Evolutionary conservation across 2,797 vertebrate genomes (phyloP).

Genomic region (Octomys mimax): DNA sequence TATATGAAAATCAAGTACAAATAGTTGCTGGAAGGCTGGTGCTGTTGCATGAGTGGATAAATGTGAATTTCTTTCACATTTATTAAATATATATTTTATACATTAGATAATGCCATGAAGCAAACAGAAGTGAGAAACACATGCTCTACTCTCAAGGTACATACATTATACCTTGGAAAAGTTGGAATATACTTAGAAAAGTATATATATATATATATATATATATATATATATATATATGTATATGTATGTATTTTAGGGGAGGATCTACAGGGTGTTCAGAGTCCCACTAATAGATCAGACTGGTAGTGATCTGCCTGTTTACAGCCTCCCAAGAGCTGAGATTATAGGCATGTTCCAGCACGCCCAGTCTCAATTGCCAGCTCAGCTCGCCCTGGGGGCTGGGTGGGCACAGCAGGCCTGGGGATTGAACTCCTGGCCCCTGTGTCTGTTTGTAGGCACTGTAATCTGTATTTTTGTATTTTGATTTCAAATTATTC

Average conservation of each 20-base stretch:
- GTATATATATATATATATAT: neutral
- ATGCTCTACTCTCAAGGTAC: constrained; percentile 45
- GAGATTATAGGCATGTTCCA: too few species aligned
- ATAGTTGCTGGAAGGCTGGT: constrained; percentile 17
- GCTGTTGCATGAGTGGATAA: constrained; percentile 9
- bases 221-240: too few species aligned
- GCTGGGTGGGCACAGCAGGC: too few species aligned
- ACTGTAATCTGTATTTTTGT: neutral
- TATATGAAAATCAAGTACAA: constrained; percentile 31
- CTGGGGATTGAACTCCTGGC: too few species aligned
- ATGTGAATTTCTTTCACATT: constrained; percentile 32
- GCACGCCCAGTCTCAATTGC: too few species aligned
- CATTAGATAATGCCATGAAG: constrained; percentile 21
- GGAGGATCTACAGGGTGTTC: too few species aligned
- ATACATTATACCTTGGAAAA: neutral
- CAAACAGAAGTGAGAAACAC: constrained; percentile 57
- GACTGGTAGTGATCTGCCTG: too few species aligned
- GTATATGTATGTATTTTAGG: too few species aligned
- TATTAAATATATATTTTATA: constrained; percentile 60
- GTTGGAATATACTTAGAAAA: constrained; percentile 10
- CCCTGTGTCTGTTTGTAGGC: too few species aligned
- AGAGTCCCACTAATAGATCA: too few species aligned
- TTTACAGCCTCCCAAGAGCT: too few species aligned
- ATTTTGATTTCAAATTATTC: constrained; percentile 59
- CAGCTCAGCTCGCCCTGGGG: too few species aligned